Evolutionary conservation across 2,113 vertebrate genomes (phyloP).

Genomic region (Bujurquina vittata): DNA sequence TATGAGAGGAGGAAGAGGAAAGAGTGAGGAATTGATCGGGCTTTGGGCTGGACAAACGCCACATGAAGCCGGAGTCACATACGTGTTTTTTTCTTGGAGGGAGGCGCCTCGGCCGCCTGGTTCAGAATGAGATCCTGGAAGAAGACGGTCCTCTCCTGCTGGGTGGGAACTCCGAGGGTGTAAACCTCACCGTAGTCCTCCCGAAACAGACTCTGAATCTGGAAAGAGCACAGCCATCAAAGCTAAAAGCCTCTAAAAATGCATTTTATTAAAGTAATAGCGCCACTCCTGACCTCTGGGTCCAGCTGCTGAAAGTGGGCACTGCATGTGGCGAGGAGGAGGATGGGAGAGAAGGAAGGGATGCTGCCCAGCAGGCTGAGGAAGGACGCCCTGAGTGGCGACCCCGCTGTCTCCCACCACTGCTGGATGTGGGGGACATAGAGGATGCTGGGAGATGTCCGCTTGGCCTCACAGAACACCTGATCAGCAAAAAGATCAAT

Average conservation of each 20-base stretch:
- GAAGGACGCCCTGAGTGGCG: slow-evolving; percentile 84
- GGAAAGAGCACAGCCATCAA: background rate
- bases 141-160: slow-evolving; percentile 81
- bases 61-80: slow-evolving; percentile 8
- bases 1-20: slow-evolving; percentile 39
- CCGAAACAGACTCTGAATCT: slow-evolving; percentile 85
- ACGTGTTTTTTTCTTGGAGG: slow-evolving; percentile 80
- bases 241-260: background rate
- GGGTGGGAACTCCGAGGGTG: slow-evolving; percentile 66
- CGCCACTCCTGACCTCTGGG: slow-evolving; percentile 45
- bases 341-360: slow-evolving; percentile 87
- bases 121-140: slow-evolving; percentile 86
- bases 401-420: slow-evolving; percentile 87
- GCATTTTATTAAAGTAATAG: background rate
- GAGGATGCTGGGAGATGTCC: slow-evolving; percentile 87
- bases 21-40: background rate
- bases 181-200: slow-evolving; percentile 81
- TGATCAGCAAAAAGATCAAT: slow-evolving; percentile 40
- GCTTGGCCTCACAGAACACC: slow-evolving; percentile 87
- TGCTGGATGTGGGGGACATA: slow-evolving; percentile 86
- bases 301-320: slow-evolving; percentile 33
- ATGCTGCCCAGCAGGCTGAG: slow-evolving; percentile 84
- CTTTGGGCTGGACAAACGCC: background rate
- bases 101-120: slow-evolving; percentile 83
- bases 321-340: slow-evolving; percentile 86